Evolutionary conservation across 1,140 invertebrate genomes (phyloP), one percentile per base, ranked within the genome.

Genomic region (Platorchestia sp.): DNA sequence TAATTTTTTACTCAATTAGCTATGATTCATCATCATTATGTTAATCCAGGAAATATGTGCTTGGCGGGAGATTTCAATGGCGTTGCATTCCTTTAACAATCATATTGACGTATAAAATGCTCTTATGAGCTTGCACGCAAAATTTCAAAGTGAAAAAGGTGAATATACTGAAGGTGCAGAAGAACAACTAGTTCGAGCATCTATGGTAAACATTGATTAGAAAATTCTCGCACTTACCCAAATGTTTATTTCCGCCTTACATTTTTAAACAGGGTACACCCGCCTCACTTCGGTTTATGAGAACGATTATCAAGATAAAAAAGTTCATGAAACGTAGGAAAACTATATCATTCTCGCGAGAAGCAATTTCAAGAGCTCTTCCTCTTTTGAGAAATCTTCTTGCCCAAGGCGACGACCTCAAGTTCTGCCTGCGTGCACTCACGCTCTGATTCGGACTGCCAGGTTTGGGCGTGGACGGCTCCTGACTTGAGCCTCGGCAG

Each of bases 401-500:
- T 22, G 59, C 14, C 59, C 27, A 75, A 10, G 47, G 36, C 10
- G 59, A 75, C 36, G 27, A 27, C 59, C 59, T 19, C 59, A 75
- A 75, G 27, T 75, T 75, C 59, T 75, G 10, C n/a, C 87, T 19
- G 10, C n/a, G 27, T 19, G 42, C 86, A 89, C 91, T 93, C 91
- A 93, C 91, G 19, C 40, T 93, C 45, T 47, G 43, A 44, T 45
- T 47, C 16, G 91, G 43, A 44, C 91, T 93, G 14, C 91, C 91
- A 45, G 91, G 91, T 44, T 93, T 93, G 91, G 91, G 91, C 10
- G 91, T 93, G 43, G 91, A 93, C 36, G n/a, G 22, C 91, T 93
- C 91, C 91, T 45, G 41, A 41, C 44, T 44, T 5, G 91, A 45
- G 0, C 91, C 91, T 47, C 91, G 91, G 36, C 91, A 14, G 43